Base-by-base conservation (phyloP, 2,797 vertebrate genomes). In the Odontamblyopus rebecca region DNA sequence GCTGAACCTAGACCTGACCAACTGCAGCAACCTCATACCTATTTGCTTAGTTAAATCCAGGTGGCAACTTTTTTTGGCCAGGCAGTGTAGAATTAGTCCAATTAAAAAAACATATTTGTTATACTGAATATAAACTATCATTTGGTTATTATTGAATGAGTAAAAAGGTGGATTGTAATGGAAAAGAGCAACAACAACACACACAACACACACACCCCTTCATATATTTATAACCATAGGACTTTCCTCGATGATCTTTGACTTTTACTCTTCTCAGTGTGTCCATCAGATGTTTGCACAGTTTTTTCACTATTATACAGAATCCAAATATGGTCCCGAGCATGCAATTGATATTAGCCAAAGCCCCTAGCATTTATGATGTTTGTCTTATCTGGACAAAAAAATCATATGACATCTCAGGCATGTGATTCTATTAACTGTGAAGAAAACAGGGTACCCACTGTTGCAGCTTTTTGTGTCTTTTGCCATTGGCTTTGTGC, bases 341-440 rank as follows among this genome's bases (percentile, higher is more conserved):
- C 71, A 68, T 71, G 68, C 53, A 69, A 68, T 80, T 60, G 57
- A 62, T 44, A 75, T 77, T 60, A 73, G 27, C 67, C 57, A 72
- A 73, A n/a, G 71, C 71, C 72, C 2, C 0, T 29, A 81, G 81
- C 70, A 54, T 73, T 70, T 70, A 70, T 70, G 44, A 85, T 84
- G 38, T 72, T 75, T 62, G 67, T 86, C 77, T 73, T 69, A 50
- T 80, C 76, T 69, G 56, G 41, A 71, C 69, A 76, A 81, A 86
- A 32, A 72, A 80, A 83, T 91, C 92, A 90, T 86, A 84, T 85
- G 84, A 90, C 80, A 78, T 76, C 50, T 76, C 30, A 73, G 41
- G 71, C 90, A 90, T 89, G 88, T 90, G 89, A 89, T 81, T 64
- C 64, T 75, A 73, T 83, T 80, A 84, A 74, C 73, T 70, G 61